Evolutionary conservation across 2,113 vertebrate genomes (phyloP), one percentile per base, ranked within the genome.

Genomic region (Syngnathoides biaculeatus): DNA sequence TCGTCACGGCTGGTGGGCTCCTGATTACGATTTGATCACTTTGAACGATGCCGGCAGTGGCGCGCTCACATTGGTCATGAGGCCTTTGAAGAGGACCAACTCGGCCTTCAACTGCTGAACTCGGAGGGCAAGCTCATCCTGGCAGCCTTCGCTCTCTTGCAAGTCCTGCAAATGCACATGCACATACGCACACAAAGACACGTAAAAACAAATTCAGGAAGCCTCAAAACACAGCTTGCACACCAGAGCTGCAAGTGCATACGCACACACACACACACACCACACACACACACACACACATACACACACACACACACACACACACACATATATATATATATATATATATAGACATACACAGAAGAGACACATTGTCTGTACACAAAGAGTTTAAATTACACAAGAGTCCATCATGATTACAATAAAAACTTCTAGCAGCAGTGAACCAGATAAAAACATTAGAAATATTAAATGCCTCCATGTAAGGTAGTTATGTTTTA

Each of bases 31-130:
- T 4, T 12, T 12, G 4, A 5, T 14, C 14, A 43, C 14, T 43
- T 15, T 12, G 47, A 50, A 8, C 10, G 20, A 50, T 19, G 47
- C 10, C 19, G 47, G 24, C 11, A 22, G 11, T 14, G 12, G 12
- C 57, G 40, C 2, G 13, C 95, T 96, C 88, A 99, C 97, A 13
- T 98, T 98, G 88, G 96, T 98, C 96, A 98, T 97, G 80, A 99
- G 92, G 71, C 97, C 95, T 87, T 99, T 99, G 91, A 98, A 99
- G 83, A 98, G 93, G 64, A 98, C 96, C 60, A 98, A 89, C 82
- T 99, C 97, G 0, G 94, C 93, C 83, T 98, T 98, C 77, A 99
- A 87, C 84, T 97, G 95, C 84, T 98, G 93, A 72, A 99, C 95
- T 87, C 95, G 93, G 88, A 95, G 89, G 26, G 94, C 94, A 72